A percentile compares a stretch with the other conserved stretches of the same genome.
These are phyloP conservation scores for Coleophora flavipennella DNA, from an alignment of 2,888 invertebrate species.

Conservation along the genomic window DNA sequence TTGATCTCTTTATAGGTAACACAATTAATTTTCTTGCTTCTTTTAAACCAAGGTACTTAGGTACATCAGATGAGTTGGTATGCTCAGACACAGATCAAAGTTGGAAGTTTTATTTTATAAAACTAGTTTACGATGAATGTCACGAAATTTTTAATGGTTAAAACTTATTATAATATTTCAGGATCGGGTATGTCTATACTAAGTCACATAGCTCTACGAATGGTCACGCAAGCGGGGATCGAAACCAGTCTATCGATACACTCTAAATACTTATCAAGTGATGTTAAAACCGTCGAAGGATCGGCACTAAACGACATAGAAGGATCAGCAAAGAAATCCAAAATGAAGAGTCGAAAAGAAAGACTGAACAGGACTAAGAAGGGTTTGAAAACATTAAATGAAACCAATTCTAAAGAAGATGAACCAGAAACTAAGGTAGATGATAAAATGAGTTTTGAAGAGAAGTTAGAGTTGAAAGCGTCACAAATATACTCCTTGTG, in stretches of 20 bases:
- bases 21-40: too few species aligned
- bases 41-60: too few species aligned
- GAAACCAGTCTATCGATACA: conserved; percentile 59
- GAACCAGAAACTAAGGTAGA: conserved; percentile 33
- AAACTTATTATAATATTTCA: conserved; percentile 19
- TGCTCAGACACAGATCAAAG: too few species aligned
- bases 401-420: conserved; percentile 37
- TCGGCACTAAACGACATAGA: conserved; percentile 50
- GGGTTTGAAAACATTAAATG: conserved; percentile 37
- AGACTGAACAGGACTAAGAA: conserved; percentile 51
- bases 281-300: conserved; percentile 41
- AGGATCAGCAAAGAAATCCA: conserved; percentile 48
- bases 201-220: conserved; percentile 81
- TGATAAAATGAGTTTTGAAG: conserved; percentile 40
- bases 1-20: conserved; percentile 81
- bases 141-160: too few species aligned
- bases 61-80: too few species aligned
- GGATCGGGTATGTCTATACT: conserved; percentile 87
- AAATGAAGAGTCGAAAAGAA: conserved; percentile 56
- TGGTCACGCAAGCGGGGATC: conserved; percentile 80
- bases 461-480: conserved; percentile 46
- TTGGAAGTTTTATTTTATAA: too few species aligned
- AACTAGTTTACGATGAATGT: too few species aligned
- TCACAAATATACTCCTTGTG: conserved; percentile 76
- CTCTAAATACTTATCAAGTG: conserved; percentile 46